Conservation (phyloP, 2,888 invertebrate species). For the Megalurothrips usitatus region DNA sequence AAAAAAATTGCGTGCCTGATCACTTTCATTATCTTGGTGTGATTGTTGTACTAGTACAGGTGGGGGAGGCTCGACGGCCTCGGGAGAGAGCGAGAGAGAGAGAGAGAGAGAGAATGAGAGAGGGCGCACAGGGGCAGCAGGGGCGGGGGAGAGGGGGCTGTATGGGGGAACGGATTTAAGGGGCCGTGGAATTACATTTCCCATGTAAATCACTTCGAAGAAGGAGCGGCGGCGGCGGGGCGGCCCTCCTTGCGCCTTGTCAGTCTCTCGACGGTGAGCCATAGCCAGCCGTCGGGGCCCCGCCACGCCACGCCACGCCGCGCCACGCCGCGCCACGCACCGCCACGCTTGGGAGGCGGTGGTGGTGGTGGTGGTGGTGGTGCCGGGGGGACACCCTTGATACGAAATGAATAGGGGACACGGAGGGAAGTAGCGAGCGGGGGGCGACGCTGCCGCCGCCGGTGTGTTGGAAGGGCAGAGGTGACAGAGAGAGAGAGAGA, state of each 20-base stretch:
- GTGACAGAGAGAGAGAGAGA: background rate
- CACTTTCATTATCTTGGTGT: background rate
- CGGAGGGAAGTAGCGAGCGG: background rate
- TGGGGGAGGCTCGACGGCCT: background rate
- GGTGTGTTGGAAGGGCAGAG: too few species aligned
- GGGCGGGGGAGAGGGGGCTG: background rate
- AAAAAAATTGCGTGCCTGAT: background rate
- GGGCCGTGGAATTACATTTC: slow-evolving; percentile 2
- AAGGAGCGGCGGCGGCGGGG: background rate
- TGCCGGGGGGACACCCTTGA: background rate
- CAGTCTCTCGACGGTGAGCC: background rate
- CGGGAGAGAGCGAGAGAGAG: background rate
- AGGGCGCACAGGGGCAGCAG: background rate
- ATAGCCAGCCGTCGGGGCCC: background rate
- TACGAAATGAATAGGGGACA: background rate
- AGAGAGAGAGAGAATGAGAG: slow-evolving; percentile 13
- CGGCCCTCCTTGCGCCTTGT: background rate
- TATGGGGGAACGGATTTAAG: background rate
- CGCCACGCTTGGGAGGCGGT: background rate
- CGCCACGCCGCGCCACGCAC: background rate
- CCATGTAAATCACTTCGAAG: slow-evolving; percentile 22
- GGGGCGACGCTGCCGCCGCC: too few species aligned
- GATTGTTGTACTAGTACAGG: background rate
- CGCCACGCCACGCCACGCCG: background rate
- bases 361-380: background rate